Percentiles rank a stretch among this genome's conserved stretches.
Conservation (phyloP, 2,888 invertebrate species). For the Drosophila stalkeri region DNA sequence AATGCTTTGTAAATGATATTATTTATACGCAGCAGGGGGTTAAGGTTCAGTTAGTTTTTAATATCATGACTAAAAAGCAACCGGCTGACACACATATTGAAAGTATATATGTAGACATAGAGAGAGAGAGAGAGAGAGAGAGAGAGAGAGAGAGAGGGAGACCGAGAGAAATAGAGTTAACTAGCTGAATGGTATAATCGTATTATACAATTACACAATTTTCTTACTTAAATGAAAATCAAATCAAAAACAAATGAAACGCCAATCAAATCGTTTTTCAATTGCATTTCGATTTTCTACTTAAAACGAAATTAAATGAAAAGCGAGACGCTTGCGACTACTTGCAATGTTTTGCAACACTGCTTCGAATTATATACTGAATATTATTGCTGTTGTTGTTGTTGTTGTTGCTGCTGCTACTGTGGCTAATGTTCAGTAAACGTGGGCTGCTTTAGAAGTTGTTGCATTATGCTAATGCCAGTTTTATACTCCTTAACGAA, state of each 20-base stretch:
- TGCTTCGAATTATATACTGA: slow-evolving; percentile 2
- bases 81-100: slow-evolving; percentile 29
- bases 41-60: slow-evolving; percentile 21
- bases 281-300: slow-evolving; percentile 50
- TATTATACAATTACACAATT: slow-evolving; percentile 56
- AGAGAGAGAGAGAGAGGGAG: neutral
- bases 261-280: slow-evolving; percentile 45
- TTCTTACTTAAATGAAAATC: slow-evolving; percentile 47
- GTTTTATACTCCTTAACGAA: no score
- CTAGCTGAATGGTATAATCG: slow-evolving; percentile 47
- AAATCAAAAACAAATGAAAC: slow-evolving; percentile 27
- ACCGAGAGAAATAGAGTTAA: neutral
- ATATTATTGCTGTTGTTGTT: neutral
- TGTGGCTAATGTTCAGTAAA: slow-evolving; percentile 1
- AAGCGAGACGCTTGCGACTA: slow-evolving; percentile 38
- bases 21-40: slow-evolving; percentile 34
- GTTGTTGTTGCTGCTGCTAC: neutral
- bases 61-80: neutral
- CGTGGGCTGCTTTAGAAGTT: slow-evolving; percentile 1
- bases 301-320: slow-evolving; percentile 57
- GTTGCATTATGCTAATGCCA: no score
- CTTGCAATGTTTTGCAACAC: slow-evolving; percentile 33
- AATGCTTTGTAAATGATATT: slow-evolving; percentile 46
- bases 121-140: neutral
- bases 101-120: neutral